Conservation (phyloP, 2,797 vertebrate species). For the Acrossocheilus wenchowensis region DNA sequence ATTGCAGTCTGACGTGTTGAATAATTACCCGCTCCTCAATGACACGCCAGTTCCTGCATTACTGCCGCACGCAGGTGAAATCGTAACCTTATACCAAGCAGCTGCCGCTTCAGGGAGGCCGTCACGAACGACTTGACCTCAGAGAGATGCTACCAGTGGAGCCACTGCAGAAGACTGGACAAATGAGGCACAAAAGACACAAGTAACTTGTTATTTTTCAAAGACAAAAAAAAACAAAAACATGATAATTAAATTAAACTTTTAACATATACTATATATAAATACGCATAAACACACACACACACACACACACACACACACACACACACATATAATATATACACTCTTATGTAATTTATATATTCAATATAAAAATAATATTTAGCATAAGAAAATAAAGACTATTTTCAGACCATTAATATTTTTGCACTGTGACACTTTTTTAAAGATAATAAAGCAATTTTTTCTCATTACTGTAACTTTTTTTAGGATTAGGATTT, state of each 20-base stretch:
- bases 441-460: not conserved
- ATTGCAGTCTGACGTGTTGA: slow-evolving; percentile 73
- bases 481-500: not conserved
- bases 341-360: too few relatives aligned
- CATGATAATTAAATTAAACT: not conserved
- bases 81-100: slow-evolving; percentile 77
- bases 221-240: not conserved
- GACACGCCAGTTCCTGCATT: slow-evolving; percentile 78
- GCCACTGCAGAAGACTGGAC: not conserved
- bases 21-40: slow-evolving; percentile 73
- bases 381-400: too few relatives aligned
- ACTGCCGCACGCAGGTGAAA: slow-evolving; percentile 76
- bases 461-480: not conserved
- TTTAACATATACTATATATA: not conserved
- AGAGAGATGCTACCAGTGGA: slow-evolving; percentile 45
- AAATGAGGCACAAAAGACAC: slow-evolving; percentile 8
- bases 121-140: slow-evolving; percentile 64
- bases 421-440: not conserved
- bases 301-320: too few relatives aligned
- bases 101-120: slow-evolving; percentile 70
- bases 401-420: not conserved
- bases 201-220: not conserved
- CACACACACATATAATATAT: too few relatives aligned
- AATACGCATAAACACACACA: too few relatives aligned
- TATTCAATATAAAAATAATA: too few relatives aligned